These are phyloP conservation scores for Thysanoteuthis rhombus DNA, from an alignment of 2,888 invertebrate species.

Conservation along the genomic window DNA sequence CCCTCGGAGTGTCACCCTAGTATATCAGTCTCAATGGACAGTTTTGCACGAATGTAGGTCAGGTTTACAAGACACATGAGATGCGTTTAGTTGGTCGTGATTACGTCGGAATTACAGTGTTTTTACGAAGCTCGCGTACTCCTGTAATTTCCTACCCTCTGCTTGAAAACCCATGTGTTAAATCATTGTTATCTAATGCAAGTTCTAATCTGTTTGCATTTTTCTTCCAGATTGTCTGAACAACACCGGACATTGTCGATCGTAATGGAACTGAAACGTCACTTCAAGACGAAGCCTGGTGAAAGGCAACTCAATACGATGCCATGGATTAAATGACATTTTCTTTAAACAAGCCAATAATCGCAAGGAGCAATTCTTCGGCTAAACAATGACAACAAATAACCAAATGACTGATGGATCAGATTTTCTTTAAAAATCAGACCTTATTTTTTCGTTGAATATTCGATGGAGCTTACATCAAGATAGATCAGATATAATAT, in stretches of 20 bases:
- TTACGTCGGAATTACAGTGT: no score
- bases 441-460: neutral
- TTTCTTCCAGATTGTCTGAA: neutral
- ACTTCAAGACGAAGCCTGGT: neutral
- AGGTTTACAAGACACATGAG: no score
- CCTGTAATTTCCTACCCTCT: no score
- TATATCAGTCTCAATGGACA: no score
- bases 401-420: neutral
- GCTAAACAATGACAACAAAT: neutral
- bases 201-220: neutral
- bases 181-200: neutral
- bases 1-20: no score
- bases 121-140: no score
- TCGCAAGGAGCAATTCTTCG: neutral
- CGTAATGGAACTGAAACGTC: slow-evolving; percentile 12
- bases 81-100: no score
- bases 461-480: neutral
- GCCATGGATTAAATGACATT: neutral
- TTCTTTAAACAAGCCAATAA: neutral
- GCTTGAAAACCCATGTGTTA: no score
- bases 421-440: no score
- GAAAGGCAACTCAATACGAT: neutral
- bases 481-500: neutral
- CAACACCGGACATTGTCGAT: neutral
- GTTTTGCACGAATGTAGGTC: no score